A percentile compares a stretch with the other conserved stretches of the same genome.
Evolutionary conservation across 2,113 vertebrate genomes (phyloP).

Genomic region (Parotia lawesii): DNA sequence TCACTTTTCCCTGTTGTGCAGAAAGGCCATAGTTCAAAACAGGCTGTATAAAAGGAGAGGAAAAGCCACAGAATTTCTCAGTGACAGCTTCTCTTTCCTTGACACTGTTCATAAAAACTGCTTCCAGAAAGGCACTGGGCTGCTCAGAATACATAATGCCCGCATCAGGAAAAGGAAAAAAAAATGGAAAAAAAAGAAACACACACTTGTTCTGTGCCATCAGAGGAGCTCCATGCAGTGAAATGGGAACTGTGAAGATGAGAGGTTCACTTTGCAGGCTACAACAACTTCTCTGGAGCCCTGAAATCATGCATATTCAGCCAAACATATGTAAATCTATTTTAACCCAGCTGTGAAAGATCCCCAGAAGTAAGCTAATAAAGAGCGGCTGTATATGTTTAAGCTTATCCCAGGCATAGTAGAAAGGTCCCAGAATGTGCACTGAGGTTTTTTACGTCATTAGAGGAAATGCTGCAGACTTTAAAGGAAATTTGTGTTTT

Average conservation of each 20-base stretch:
- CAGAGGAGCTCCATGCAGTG: neutral
- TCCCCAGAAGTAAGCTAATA: constrained; percentile 26
- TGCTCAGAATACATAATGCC: constrained; percentile 22
- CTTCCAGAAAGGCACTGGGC: neutral
- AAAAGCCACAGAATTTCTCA: constrained; percentile 28
- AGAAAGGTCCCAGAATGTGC: constrained; percentile 38
- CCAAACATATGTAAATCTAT: constrained; percentile 1
- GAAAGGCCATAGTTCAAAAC: constrained; percentile 37
- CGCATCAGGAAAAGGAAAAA: neutral
- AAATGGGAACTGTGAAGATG: neutral
- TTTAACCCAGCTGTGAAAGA: constrained; percentile 29
- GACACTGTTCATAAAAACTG: constrained; percentile 11
- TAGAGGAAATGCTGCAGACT: constrained; percentile 41
- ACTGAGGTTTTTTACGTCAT: constrained; percentile 3
- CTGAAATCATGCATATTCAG: neutral
- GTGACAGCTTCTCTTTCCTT: constrained; percentile 46
- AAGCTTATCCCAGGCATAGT: neutral
- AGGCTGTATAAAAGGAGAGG: neutral
- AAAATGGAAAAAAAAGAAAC: neutral
- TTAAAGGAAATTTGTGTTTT: constrained; percentile 38
- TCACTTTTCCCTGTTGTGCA: constrained; percentile 1
- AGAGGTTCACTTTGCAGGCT: neutral
- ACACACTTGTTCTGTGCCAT: neutral
- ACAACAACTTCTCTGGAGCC: constrained; percentile 17
- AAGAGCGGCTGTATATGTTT: constrained; percentile 30